phyloP scores from a whole-genome alignment of 2,113 vertebrate genomes.

The Alligator sinensis region DNA sequence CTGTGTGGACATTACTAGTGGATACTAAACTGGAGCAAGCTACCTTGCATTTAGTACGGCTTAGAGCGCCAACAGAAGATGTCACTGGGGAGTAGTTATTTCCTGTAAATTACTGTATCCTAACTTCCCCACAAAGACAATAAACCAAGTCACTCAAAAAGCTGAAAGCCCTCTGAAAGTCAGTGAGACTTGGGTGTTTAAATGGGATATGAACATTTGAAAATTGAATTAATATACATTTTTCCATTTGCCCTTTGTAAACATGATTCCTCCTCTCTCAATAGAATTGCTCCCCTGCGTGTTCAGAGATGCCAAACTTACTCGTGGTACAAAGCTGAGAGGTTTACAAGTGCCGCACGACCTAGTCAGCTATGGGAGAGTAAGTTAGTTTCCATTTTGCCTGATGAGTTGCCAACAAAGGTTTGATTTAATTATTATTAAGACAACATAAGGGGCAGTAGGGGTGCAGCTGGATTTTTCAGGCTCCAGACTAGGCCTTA shows the following conservation, averaged over 20 bases:
- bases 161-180: background rate
- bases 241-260: slow-evolving; percentile 30
- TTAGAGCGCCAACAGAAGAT: too few relatives aligned
- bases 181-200: background rate
- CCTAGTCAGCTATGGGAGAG: slow-evolving; percentile 15
- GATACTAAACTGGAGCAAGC: too few relatives aligned
- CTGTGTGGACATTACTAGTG: too few relatives aligned
- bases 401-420: background rate
- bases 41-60: too few relatives aligned
- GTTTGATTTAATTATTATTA: too few relatives aligned
- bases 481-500: background rate
- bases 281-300: background rate
- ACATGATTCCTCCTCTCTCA: slow-evolving; percentile 32
- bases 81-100: too few relatives aligned
- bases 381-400: slow-evolving; percentile 23
- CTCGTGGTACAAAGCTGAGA: slow-evolving; percentile 10
- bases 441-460: slow-evolving; percentile 16
- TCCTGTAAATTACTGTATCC: too few relatives aligned
- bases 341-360: slow-evolving; percentile 52
- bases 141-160: background rate
- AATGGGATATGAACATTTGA: background rate
- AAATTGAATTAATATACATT: slow-evolving; percentile 1
- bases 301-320: slow-evolving; percentile 53
- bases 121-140: background rate
- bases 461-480: slow-evolving; percentile 3